A percentile compares a stretch with the other conserved stretches of the same genome.
Evolutionary conservation across 1,140 invertebrate genomes (phyloP).

Genomic region (Brachionus koreanus): DNA sequence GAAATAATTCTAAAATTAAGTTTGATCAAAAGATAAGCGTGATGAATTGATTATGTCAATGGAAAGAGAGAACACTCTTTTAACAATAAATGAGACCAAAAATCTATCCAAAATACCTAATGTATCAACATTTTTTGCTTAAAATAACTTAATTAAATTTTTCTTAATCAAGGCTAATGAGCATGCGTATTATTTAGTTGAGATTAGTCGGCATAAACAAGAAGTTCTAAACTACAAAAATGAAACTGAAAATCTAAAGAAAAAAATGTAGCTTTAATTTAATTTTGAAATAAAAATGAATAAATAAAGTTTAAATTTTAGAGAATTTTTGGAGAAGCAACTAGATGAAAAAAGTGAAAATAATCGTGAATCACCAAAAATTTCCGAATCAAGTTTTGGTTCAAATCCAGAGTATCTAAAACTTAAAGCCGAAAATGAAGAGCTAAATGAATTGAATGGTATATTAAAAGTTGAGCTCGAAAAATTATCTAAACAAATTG

Average conservation of each 20-base stretch:
- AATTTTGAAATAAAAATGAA: not conserved
- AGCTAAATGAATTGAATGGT: not conserved
- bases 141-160: not conserved
- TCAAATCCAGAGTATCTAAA: not conserved
- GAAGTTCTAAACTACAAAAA: slow-evolving; percentile 18
- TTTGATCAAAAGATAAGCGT: slow-evolving; percentile 18
- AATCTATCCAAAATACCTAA: not conserved
- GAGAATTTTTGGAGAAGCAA: slow-evolving; percentile 15
- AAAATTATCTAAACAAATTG: slow-evolving; percentile 37
- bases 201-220: slow-evolving; percentile 2
- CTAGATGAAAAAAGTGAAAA: not conserved
- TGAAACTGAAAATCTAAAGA: not conserved
- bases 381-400: not conserved
- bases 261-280: slow-evolving; percentile 19
- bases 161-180: not conserved
- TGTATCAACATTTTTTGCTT: not conserved
- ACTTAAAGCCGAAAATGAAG: slow-evolving; percentile 21
- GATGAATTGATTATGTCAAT: slow-evolving; percentile 14
- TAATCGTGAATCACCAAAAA: not conserved
- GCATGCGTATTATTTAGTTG: slow-evolving; percentile 12
- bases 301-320: not conserved
- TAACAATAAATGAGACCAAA: not conserved
- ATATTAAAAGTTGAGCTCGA: slow-evolving; percentile 24
- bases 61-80: slow-evolving; percentile 28
- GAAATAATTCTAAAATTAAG: not conserved